Evolutionary conservation across 2,888 invertebrate species (phyloP).

Genomic region (Cabera pusaria): DNA sequence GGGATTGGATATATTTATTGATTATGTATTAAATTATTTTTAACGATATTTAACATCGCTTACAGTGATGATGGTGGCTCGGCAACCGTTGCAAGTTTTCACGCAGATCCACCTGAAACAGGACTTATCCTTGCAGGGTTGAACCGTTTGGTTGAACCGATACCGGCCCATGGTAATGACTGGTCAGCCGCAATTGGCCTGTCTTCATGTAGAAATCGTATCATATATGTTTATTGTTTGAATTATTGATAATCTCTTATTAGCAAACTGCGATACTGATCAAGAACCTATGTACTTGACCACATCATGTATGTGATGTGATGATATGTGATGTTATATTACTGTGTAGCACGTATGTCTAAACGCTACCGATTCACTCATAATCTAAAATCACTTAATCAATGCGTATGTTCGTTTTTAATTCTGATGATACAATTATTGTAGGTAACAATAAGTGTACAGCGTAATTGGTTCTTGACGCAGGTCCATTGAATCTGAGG

Average conservation of each 20-base stretch:
- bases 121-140: conserved; percentile 17
- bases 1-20: too few relatives aligned
- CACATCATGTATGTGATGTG: too few relatives aligned
- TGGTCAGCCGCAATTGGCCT: conserved; percentile 19
- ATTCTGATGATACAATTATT: conserved; percentile 48
- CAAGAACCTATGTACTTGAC: conserved; percentile 1
- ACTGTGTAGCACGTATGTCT: neutral
- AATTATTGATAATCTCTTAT: too few relatives aligned
- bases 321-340: neutral
- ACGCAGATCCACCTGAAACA: conserved; percentile 47
- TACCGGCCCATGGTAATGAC: conserved; percentile 37
- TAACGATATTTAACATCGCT: too few relatives aligned
- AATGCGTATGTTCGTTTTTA: conserved; percentile 49
- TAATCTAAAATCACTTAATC: neutral
- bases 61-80: conserved; percentile 40
- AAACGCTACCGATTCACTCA: conserved; percentile 1
- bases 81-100: conserved; percentile 32
- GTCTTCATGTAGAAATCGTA: conserved; percentile 6
- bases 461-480: conserved; percentile 55
- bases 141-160: conserved; percentile 29
- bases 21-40: too few relatives aligned
- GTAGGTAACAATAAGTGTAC: conserved; percentile 53
- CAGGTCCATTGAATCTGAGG: conserved; percentile 56
- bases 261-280: too few relatives aligned
- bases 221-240: too few relatives aligned